Evolutionary conservation across 2,888 invertebrate species (phyloP).

Genomic region (Trachelus iudaicus): DNA sequence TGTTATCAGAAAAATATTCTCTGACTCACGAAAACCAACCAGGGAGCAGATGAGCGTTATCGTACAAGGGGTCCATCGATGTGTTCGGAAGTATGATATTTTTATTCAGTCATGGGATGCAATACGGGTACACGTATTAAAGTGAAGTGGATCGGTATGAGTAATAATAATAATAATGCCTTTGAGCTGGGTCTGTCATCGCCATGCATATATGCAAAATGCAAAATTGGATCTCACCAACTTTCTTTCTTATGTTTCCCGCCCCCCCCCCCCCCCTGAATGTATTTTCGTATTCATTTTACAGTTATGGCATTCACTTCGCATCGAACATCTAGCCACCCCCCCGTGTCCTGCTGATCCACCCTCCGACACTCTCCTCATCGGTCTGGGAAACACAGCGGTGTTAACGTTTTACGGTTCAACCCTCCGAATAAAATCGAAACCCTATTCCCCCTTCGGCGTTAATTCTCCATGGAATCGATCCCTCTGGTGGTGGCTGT

Average conservation of each 20-base stretch:
- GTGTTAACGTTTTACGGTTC: constrained; percentile 56
- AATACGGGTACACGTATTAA: background rate
- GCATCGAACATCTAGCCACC: background rate
- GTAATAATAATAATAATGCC: constrained; percentile 10
- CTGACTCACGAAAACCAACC: background rate
- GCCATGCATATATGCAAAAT: constrained; percentile 51
- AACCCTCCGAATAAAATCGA: constrained; percentile 51
- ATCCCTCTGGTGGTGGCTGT: constrained; percentile 47
- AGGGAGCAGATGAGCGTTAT: background rate
- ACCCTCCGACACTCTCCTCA: constrained; percentile 20
- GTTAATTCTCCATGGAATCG: constrained; percentile 58
- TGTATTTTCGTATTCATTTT: constrained; percentile 12
- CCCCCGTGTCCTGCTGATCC: background rate
- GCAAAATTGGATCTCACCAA: constrained; percentile 43
- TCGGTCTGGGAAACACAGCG: constrained; percentile 27
- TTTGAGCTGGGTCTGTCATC: constrained; percentile 21
- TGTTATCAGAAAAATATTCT: background rate
- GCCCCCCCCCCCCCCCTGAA: constrained; percentile 1
- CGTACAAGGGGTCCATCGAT: background rate
- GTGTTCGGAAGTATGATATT: no score
- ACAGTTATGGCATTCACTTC: constrained; percentile 20
- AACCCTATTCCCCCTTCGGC: constrained; percentile 49
- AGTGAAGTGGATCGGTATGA: no score
- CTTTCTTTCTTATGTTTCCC: constrained; percentile 29
- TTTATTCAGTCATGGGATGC: no score